Evolutionary conservation across 1,140 invertebrate genomes (phyloP), one percentile per base, ranked within the genome.

Genomic region (Calycopis cecrops): DNA sequence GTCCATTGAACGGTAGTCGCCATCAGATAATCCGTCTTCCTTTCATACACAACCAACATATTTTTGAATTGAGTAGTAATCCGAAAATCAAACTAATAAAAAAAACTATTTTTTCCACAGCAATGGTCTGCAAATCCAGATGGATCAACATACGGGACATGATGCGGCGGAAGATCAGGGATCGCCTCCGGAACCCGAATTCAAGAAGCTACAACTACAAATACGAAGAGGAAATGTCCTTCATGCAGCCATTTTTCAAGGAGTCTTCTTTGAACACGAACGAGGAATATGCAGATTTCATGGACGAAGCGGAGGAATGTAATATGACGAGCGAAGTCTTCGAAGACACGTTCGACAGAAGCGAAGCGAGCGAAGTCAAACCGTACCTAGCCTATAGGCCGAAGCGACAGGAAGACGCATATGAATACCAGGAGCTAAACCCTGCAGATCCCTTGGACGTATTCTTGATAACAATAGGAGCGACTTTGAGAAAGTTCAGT

Each of bases 111-210:
- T 28, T 28, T 28, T 28, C 21, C 21, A 28, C 21, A 28, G 21
- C 21, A 2, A 28, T 28, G 21, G 53, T 74, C 0, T 81, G 78
- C 71, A 83, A 83, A 61, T 63, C 78, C 0, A 59, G 79, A 47
- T 83, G 79, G 82, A 67, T 80, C 11, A 85, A 82, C 61, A 83
- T 85, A 3, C 53, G 82, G 7, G 82, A 85, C 42, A 83, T 83
- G 77, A 80, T 83, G 79, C 59, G 82, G 0, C 55, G 75, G 0
- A 80, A 73, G 51, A 59, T 83, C 35, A 63, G 69, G 1, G 71
- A 79, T 0, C 62, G 82, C 0, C 52, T 77, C 0, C 59, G 67
- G 14, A 73, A 79, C 44, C 76, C 76, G 0, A 63, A 60, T 51
- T 60, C 65, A 1, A 60, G 65, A 17, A 67, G 61, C 11, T 74